Evolutionary conservation across 2,888 invertebrate species (phyloP), one percentile per base, ranked within the genome.

Genomic region (Papilio gigon): DNA sequence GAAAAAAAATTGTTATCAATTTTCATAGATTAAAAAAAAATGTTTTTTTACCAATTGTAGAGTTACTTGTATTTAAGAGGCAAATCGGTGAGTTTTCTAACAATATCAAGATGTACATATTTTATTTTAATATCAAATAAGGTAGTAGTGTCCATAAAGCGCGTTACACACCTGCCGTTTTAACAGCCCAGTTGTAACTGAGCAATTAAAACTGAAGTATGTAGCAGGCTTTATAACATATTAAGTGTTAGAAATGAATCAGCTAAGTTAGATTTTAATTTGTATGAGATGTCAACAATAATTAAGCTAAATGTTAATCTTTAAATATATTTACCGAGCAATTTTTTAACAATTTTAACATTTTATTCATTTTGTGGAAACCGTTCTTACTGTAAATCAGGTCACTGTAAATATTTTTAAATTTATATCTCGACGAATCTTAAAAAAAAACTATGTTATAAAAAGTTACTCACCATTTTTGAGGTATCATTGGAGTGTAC

Each of bases 321-420:
- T 30, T 53, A 30, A 53, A 56, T 56, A 30, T 17, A 30, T 30
- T 30, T 56, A 30, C 30, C 8, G 9, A 56, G 17, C 1, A n/a
- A 53, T 27, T 27, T 53, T 53, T 53, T 8, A 53, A 3, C n/a
- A 11, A n/a, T 56, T 56, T 56, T 27, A 53, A 50, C 50, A 27
- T n/a, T 27, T 50, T 53, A n/a, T 53, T 27, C 14, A 0, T 53
- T 56, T 56, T 56, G 53, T 56, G 17, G 30, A 30, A 56, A 4
- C 17, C 3, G 30, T 56, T 30, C 53, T 27, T 27, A 9, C 8
- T 30, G 30, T 56, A 17, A 53, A 53, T n/a, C n/a, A 30, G 53
- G 53, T 56, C 53, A 30, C 30, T 17, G 30, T 30, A 30, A 56
- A 30, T 56, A 56, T 30, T 27, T 56, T 56, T 17, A n/a, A 30